Percentiles rank a stretch among this genome's conserved stretches.
Evolutionary conservation across 2,797 vertebrate genomes (phyloP).

Genomic region (Ceryle rudis): DNA sequence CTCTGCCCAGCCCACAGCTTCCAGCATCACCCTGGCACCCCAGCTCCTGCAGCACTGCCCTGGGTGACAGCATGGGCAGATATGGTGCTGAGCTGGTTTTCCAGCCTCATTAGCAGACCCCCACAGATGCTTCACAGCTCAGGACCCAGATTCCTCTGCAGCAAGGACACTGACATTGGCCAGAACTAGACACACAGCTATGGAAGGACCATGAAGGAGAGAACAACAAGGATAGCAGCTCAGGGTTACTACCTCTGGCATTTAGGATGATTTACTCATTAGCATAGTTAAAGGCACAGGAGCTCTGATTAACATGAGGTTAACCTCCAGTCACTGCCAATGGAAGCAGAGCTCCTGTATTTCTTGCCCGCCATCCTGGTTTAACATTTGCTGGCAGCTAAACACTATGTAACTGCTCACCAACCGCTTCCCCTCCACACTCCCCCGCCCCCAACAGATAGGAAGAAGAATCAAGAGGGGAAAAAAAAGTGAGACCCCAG

Average conservation of each 20-base stretch:
- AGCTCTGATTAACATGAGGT: background rate
- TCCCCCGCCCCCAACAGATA: too few species aligned
- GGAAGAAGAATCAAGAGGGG: too few species aligned
- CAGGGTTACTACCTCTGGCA: background rate
- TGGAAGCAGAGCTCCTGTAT: background rate
- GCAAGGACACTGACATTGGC: rapidly evolving
- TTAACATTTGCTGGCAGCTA: too few species aligned
- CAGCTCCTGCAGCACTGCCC: background rate
- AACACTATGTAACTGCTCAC: too few species aligned
- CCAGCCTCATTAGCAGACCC: background rate
- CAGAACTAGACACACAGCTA: background rate
- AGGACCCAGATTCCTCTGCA: background rate
- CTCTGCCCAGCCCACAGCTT: background rate
- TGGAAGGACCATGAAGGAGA: background rate
- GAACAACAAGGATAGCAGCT: background rate
- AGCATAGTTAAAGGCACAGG: background rate
- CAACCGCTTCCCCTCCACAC: too few species aligned
- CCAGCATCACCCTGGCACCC: background rate
- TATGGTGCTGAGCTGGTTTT: rapidly evolving
- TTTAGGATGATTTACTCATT: background rate
- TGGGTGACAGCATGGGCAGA: rapidly evolving
- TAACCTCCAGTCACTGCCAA: background rate
- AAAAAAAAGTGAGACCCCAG: too few species aligned
- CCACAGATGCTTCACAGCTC: background rate
- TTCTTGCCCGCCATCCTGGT: background rate